Evolutionary conservation across 2,797 vertebrate species (phyloP), one percentile per base, ranked within the genome.

Genomic region (Falco cherrug): DNA sequence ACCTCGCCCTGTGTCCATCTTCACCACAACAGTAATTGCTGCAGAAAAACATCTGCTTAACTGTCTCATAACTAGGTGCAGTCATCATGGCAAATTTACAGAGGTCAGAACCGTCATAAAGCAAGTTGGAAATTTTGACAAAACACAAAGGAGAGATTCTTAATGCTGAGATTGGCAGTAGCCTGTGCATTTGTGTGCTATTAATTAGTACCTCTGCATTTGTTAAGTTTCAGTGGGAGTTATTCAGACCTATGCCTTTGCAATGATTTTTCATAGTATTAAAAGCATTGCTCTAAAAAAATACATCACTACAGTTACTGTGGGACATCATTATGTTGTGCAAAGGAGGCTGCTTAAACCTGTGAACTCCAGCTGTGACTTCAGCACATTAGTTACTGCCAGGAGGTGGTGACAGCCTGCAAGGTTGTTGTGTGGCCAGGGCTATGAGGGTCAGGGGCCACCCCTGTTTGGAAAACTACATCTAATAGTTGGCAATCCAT

Each of bases 321-420:
- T 16, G 84, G 91, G 54, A 56, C 54, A 65, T 71, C 37, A 7
- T 64, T 87, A 20, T 4, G 31, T 10, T 75, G 88, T 50, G 73
- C 87, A 54, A 19, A 54, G 83, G 69, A 41, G 82, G 29, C 70
- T 91, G 87, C 33, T 83, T 41, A 65, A 20, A 70, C 41, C 78
- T 64, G 82, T 45, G 79, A 77, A n/a, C 88, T 93, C 78, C 92
- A 76, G 76, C 85, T 87, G 83, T 50, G 77, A 31, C 87, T 90
- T 76, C 50, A 79, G 68, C 50, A 33, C 87, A 35, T 69, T 75
- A 89, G 33, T 70, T 65, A 73, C 63, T 90, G 75, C 73, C 50
- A 1, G 68, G 24, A 92, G 85, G 78, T 41, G 90, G 50, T 94
- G 95, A 88, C 94, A 97, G 91, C 92, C 69, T 67, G 80, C 31